A percentile compares a stretch with the other conserved stretches of the same genome.
phyloP scores from a whole-genome alignment of 2,113 vertebrate genomes.

The Pelecanoides urinatrix region DNA sequence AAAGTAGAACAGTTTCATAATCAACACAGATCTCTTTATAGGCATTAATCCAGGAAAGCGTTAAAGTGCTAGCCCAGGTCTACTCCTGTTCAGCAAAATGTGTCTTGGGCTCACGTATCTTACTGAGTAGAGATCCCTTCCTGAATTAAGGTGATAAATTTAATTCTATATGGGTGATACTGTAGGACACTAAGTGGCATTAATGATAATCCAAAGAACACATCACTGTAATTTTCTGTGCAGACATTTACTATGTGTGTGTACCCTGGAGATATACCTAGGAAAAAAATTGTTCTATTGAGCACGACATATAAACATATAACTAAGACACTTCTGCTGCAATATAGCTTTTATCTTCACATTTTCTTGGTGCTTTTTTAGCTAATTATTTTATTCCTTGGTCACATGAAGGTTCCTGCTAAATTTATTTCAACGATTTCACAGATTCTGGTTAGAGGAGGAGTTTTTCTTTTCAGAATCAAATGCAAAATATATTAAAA shows the following conservation, averaged over 20 bases:
- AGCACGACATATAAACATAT: neutral
- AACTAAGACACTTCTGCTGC: neutral
- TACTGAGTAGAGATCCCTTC: neutral
- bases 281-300: neutral
- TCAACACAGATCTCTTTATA: neutral
- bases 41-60: constrained; percentile 2
- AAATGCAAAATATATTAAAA: neutral
- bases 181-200: neutral
- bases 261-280: neutral
- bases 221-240: neutral
- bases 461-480: neutral
- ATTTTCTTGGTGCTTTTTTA: neutral
- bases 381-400: neutral
- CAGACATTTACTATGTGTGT: neutral
- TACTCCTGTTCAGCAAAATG: neutral
- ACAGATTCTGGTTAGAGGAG: neutral
- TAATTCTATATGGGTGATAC: neutral
- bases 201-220: neutral
- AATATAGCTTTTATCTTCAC: neutral
- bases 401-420: neutral
- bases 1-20: constrained; percentile 51
- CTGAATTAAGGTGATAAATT: neutral
- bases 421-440: neutral
- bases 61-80: neutral
- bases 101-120: neutral